Conservation (phyloP, 2,797 vertebrate species). For the Sebastes elongatus region DNA sequence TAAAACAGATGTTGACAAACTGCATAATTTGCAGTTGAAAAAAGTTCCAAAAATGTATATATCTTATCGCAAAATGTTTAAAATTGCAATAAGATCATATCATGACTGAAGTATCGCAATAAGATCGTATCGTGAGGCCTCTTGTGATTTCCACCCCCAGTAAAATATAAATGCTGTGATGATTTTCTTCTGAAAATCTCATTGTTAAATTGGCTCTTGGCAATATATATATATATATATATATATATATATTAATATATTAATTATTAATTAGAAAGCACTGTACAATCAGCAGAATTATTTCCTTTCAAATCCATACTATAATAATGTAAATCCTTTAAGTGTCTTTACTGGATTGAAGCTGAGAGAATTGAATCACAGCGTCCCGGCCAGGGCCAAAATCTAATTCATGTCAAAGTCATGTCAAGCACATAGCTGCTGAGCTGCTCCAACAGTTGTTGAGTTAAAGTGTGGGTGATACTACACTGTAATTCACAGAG, state of each 20-base stretch:
- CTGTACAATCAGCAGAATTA: neutral
- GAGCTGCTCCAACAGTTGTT: neutral
- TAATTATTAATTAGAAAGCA: neutral
- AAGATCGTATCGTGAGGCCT: neutral
- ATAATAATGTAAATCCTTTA: neutral
- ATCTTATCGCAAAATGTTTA: too few species aligned
- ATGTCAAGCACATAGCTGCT: neutral
- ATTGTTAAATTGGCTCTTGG: neutral
- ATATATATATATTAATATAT: too few species aligned
- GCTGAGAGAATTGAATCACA: neutral
- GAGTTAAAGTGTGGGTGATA: neutral
- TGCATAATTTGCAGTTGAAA: too few species aligned
- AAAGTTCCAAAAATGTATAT: too few species aligned
- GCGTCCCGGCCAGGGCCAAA: neutral
- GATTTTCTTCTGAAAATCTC: neutral
- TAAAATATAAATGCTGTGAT: neutral
- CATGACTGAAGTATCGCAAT: too few species aligned
- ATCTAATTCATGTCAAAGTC: neutral
- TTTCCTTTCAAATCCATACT: neutral
- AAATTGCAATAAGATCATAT: too few species aligned
- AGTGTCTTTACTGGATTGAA: neutral
- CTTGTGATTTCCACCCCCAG: neutral
- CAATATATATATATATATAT: neutral
- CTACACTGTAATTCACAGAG: conserved; percentile 17
- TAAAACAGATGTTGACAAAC: too few species aligned